Evolutionary conservation across 2,888 invertebrate genomes (phyloP), one percentile per base, ranked within the genome.

Genomic region (Mesoligia furuncula): DNA sequence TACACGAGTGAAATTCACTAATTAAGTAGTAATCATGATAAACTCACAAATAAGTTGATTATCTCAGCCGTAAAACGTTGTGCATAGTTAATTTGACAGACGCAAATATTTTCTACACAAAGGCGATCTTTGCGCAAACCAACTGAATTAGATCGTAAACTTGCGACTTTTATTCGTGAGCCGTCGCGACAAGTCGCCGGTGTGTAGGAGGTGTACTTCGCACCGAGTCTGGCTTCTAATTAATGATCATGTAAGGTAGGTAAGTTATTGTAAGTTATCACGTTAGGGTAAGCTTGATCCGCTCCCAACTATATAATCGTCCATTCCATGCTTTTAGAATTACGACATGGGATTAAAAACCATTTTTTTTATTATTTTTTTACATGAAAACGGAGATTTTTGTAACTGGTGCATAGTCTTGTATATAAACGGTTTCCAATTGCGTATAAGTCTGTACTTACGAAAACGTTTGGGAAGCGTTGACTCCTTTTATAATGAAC

Each of bases 181-280:
- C 9, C 3, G 68, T 73, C 51, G 73, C 76, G 64, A 65, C 71
- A 39, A 62, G 68, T 85, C 82, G 80, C 66, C 78, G 17, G 68
- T 65, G 82, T 85, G 83, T 74, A 65, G 66, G 74, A 79, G 76
- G 79, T 78, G 69, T 57, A 79, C 81, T 80, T 72, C 70, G 89
- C 92, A 87, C 91, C 80, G 82, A 90, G 92, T 93, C 94, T 93
- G 94, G 95, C 95, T 91, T 85, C 88, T 91, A 90, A 91, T 90
- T 90, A 90, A 90, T 90, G 89, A 92, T 88, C 90, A 89, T 87
- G 86, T 91, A 90, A 93, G 93, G 90, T 94, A 95, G 92, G 91
- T 95, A 94, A 93, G 94, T 93, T 93, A 93, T 91, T 92, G 90
- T 95, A 95, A 94, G 95, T 93, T 90, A 91, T 91, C 88, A 84